phyloP scores from a whole-genome alignment of 2,888 invertebrate genomes.

The Drosophila subquinaria region DNA sequence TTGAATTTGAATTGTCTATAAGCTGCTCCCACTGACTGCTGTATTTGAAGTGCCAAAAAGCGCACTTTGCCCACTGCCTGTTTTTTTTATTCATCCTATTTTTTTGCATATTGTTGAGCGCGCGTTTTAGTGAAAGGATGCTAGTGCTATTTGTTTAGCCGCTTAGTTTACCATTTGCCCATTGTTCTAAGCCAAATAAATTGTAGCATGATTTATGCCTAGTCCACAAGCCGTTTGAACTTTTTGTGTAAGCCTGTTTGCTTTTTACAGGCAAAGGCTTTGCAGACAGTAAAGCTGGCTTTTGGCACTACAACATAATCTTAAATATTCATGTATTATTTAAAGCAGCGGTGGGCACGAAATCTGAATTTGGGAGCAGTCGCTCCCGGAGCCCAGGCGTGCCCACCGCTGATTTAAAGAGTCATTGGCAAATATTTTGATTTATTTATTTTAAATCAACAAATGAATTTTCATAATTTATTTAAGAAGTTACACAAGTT shows the following conservation, averaged over 20 bases:
- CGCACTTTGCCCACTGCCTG: slow-evolving; percentile 58
- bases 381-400: too few species aligned
- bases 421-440: neutral
- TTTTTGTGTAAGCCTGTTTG: slow-evolving; percentile 44
- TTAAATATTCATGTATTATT: neutral
- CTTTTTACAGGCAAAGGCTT: slow-evolving; percentile 4
- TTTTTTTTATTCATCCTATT: slow-evolving; percentile 20
- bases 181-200: slow-evolving; percentile 65
- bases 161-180: slow-evolving; percentile 70
- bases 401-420: neutral
- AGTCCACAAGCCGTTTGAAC: slow-evolving; percentile 40
- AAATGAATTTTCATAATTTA: neutral
- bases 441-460: neutral
- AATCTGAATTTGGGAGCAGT: too few species aligned
- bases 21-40: slow-evolving; percentile 60
- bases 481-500: too few species aligned
- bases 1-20: slow-evolving; percentile 73
- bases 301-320: slow-evolving; percentile 44
- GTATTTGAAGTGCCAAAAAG: slow-evolving; percentile 78
- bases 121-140: slow-evolving; percentile 69
- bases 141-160: slow-evolving; percentile 71
- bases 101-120: slow-evolving; percentile 65
- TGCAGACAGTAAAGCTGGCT: slow-evolving; percentile 23
- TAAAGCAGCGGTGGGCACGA: neutral
- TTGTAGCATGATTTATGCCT: slow-evolving; percentile 33